Evolutionary conservation across 2,113 vertebrate genomes (phyloP).

Genomic region (Melanotaenia duboulayi): DNA sequence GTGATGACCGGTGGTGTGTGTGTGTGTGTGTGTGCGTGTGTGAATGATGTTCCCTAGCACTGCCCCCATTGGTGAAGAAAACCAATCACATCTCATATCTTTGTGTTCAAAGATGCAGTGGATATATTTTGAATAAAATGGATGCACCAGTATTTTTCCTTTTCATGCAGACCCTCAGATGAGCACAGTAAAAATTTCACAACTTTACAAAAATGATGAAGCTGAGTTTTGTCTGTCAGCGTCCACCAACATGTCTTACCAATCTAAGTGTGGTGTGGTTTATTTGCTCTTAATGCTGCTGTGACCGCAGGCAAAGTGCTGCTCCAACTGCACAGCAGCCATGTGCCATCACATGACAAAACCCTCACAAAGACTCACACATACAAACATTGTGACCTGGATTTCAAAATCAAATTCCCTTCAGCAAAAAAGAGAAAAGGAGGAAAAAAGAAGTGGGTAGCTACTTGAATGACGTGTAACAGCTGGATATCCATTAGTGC

Average conservation of each 20-base stretch:
- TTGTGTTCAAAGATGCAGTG: constrained; percentile 1
- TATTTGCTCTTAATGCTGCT: constrained; percentile 1
- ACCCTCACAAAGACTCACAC: background rate
- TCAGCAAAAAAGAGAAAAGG: background rate
- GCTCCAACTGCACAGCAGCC: constrained; percentile 6
- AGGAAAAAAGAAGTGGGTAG: no score
- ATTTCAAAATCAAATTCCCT: background rate
- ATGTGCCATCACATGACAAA: background rate
- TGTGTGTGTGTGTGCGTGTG: no score
- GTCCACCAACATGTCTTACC: constrained; percentile 3
- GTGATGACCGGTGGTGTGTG: constrained; percentile 3
- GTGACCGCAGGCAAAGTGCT: background rate
- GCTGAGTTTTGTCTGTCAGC: background rate
- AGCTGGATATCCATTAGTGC: background rate
- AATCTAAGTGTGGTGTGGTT: background rate
- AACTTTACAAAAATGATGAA: constrained; percentile 32
- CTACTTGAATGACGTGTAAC: background rate
- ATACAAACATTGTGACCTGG: constrained; percentile 1
- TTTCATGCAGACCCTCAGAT: background rate
- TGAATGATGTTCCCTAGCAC: background rate
- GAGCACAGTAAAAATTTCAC: background rate
- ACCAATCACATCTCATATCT: background rate
- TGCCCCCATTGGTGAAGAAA: background rate
- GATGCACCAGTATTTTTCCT: background rate
- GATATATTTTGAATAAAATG: constrained; percentile 4